Base-by-base conservation (phyloP, 2,888 invertebrate species). In the Ctena decussata region DNA sequence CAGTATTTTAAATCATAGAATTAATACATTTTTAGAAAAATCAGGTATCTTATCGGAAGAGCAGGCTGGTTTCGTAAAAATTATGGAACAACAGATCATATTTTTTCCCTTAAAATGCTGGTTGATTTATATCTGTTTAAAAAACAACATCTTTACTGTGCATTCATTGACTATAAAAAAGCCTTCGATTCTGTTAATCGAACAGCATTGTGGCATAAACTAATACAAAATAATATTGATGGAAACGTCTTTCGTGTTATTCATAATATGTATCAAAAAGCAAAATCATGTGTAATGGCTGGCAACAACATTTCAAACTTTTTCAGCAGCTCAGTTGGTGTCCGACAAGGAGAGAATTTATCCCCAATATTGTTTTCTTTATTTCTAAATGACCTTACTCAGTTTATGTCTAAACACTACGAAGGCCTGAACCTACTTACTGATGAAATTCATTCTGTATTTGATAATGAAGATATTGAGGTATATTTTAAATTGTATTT, bases 401-500 rank as follows among this genome's bases (percentile, higher is more conserved):
- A 46, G 12, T 39, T 32, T 73, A 24, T 73, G 11, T 73, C 73
- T 21, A 12, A 35, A 15, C 18, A 6, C 6, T 73, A 27, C 27
- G 32, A 73, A 21, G 73, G 73, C 46, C n/a, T 72, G 3, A 72
- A 35, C n/a, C 1, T 15, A 46, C 49, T 46, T 44, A 27, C 32
- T 39, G n/a, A 73, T 21, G 41, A 35, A 44, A 27, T 70, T 71
- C 15, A 39, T n/a, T 24, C 15, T n/a, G 3, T 69, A 12, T 70
- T 75, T 41, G 70, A 75, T 71, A 75, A 53, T 72, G 71, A 81
- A 49, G 57, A 53, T 41, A 24, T 73, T 24, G 73, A 72, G 46
- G 46, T 82, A 18, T 73, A 77, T 35, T 60, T 82, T 77, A 37
- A 77, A 39, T 27, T 74, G 65, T 49, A 72, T 39, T 27, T 82